These are phyloP conservation scores for Drosophila suzukii DNA, from an alignment of 1,140 invertebrate genomes.

Conservation along the genomic window DNA sequence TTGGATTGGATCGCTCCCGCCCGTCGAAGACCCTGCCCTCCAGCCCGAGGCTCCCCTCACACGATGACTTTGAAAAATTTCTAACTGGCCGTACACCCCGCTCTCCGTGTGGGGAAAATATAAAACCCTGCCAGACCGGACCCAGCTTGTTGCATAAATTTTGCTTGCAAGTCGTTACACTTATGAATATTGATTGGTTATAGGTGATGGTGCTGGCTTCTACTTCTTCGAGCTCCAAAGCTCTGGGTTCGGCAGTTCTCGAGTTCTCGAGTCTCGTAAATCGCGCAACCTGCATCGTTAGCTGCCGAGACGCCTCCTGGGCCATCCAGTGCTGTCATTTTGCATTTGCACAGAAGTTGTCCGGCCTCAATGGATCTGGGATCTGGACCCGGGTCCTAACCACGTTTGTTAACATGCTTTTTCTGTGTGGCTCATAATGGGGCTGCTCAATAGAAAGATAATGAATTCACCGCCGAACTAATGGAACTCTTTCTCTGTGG, in stretches of 20 bases:
- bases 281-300: conserved; percentile 61
- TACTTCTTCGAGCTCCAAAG: background rate
- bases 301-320: conserved; percentile 41
- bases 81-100: conserved; percentile 51
- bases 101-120: background rate
- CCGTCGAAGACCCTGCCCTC: conserved; percentile 2
- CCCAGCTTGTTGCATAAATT: conserved; percentile 57
- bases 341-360: conserved; percentile 60
- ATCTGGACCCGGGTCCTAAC: background rate
- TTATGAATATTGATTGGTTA: conserved; percentile 81
- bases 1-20: conserved; percentile 46
- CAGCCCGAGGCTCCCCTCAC: conserved; percentile 52
- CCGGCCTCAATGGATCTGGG: conserved; percentile 5
- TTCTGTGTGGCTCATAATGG: conserved; percentile 36
- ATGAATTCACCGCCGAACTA: conserved; percentile 40
- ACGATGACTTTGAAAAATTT: conserved; percentile 78
- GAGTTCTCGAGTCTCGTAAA: conserved; percentile 42
- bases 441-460: conserved; percentile 48
- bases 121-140: conserved; percentile 34
- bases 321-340: conserved; percentile 51
- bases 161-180: conserved; percentile 60
- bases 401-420: conserved; percentile 27
- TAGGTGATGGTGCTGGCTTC: conserved; percentile 50
- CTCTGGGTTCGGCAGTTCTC: background rate
- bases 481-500: conserved; percentile 5